phyloP scores from a whole-genome alignment of 1,140 invertebrate genomes.

The Pseudomyrmex cubaensis region DNA sequence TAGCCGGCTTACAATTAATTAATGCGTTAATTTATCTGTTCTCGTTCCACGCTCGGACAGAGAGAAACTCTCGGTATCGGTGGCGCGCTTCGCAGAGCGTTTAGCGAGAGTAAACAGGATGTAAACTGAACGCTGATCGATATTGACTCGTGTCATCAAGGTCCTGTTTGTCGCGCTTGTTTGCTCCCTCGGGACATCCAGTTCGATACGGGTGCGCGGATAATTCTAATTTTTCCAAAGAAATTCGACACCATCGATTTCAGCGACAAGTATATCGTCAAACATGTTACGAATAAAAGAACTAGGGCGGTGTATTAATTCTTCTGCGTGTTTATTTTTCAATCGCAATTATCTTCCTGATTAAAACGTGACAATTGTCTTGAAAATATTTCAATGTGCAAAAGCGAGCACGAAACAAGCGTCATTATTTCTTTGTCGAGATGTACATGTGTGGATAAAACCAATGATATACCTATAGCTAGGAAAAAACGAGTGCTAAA shows the following conservation, averaged over 20 bases:
- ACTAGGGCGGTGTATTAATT: neutral
- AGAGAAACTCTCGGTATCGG: neutral
- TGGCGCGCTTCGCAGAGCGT: slow-evolving; percentile 33
- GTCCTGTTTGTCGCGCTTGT: slow-evolving; percentile 32
- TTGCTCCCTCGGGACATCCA: neutral
- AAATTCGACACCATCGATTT: neutral
- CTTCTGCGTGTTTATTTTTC: neutral
- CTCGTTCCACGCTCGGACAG: neutral
- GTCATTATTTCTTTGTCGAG: slow-evolving; percentile 34
- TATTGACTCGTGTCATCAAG: slow-evolving; percentile 58
- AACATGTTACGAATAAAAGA: too few relatives aligned
- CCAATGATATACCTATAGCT: slow-evolving; percentile 20
- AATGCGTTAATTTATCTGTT: slow-evolving; percentile 73
- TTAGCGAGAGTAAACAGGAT: slow-evolving; percentile 47
- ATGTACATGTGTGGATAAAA: neutral
- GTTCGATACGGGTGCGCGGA: neutral
- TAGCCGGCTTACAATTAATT: slow-evolving; percentile 71
- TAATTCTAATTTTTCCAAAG: slow-evolving; percentile 1
- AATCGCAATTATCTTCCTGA: neutral
- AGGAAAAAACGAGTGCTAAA: slow-evolving; percentile 61
- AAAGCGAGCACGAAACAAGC: neutral
- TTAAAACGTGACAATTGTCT: neutral
- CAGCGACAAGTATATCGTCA: too few relatives aligned
- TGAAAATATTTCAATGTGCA: neutral
- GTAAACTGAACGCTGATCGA: slow-evolving; percentile 53